Conservation (phyloP, 2,888 invertebrate species). For the Helicoverpa assulta region DNA sequence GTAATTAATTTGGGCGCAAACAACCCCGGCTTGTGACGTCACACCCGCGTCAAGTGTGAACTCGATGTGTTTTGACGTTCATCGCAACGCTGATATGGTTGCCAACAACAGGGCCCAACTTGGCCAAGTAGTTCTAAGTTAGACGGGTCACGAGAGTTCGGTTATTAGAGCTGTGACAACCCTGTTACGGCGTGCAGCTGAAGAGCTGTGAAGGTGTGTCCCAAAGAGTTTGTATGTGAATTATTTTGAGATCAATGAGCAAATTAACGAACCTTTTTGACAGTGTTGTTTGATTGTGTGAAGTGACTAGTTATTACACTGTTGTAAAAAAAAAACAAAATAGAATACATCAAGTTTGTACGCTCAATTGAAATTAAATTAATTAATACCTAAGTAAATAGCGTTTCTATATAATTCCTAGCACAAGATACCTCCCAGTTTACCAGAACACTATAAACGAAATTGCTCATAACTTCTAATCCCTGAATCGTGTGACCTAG, state of each 20-base stretch:
- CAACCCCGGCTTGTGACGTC: constrained; percentile 55
- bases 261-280: not conserved
- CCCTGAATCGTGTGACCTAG: not conserved
- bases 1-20: constrained; percentile 60
- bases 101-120: constrained; percentile 58
- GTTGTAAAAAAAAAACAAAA: too few species aligned
- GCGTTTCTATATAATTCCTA: not conserved
- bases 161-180: constrained; percentile 41
- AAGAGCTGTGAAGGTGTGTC: not conserved
- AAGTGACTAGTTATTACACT: too few species aligned
- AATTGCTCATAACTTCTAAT: constrained; percentile 15
- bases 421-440: not conserved
- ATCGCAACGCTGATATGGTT: constrained; percentile 54
- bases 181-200: constrained; percentile 14
- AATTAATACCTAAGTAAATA: not conserved
- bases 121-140: constrained; percentile 47
- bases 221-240: not conserved
- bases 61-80: constrained; percentile 61
- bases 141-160: constrained; percentile 33
- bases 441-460: not conserved
- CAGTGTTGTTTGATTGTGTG: too few species aligned
- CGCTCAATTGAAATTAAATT: too few species aligned
- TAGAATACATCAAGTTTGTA: too few species aligned
- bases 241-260: not conserved
- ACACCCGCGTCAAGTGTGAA: constrained; percentile 69